Percentiles rank a stretch among this genome's conserved stretches.
Conservation (phyloP, 53 echinoderm and acorn worm species). For the Hippasteria phrygiana region DNA sequence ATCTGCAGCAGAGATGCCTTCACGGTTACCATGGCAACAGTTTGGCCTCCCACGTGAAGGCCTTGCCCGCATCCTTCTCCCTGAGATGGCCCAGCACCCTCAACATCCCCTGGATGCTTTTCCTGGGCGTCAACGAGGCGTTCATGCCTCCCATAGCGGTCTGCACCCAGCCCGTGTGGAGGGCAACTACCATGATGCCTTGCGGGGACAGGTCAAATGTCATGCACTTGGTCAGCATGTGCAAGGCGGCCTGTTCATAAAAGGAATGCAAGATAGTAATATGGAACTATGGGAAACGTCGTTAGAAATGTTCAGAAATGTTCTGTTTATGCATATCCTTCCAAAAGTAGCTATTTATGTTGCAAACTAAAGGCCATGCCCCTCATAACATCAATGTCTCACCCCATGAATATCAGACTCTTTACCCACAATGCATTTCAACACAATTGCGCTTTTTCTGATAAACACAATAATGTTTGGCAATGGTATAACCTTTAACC, state of each 20-base stretch:
- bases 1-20: not conserved
- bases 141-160: conserved; percentile 85
- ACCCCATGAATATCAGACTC: no score
- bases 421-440: no score
- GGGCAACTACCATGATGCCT: conserved; percentile 67
- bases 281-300: no score
- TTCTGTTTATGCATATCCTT: no score
- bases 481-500: no score
- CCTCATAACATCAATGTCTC: no score
- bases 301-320: no score
- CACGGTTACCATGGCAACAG: conserved; percentile 47
- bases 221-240: conserved; percentile 84
- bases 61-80: conserved; percentile 58
- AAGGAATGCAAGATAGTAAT: not conserved
- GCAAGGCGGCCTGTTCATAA: conserved; percentile 68
- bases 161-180: conserved; percentile 84
- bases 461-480: no score
- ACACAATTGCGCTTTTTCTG: no score
- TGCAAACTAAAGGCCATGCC: no score
- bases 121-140: conserved; percentile 48
- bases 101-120: conserved; percentile 66
- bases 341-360: no score
- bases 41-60: conserved; percentile 53
- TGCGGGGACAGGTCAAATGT: conserved; percentile 63
- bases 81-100: conserved; percentile 44